phyloP scores from a whole-genome alignment of 2,113 vertebrate species.

The Calypte anna region DNA sequence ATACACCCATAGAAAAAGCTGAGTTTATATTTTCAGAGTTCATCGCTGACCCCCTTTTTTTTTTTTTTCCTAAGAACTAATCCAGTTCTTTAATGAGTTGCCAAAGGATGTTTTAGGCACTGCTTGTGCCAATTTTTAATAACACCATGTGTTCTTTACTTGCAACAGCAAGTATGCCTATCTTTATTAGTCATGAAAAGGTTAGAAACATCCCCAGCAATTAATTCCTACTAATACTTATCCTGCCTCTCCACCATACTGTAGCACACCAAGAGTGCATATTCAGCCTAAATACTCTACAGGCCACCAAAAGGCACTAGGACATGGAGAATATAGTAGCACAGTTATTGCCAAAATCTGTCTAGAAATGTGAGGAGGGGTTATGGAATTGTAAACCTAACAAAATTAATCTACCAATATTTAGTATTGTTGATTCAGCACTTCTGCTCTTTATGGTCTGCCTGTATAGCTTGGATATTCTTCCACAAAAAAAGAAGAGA shows the following conservation, averaged over 20 bases:
- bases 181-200: constrained; percentile 50
- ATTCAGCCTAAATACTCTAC: not conserved
- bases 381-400: not conserved
- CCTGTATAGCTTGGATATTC: not conserved
- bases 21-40: not conserved
- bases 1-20: constrained; percentile 3
- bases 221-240: constrained; percentile 18
- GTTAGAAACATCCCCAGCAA: constrained; percentile 34
- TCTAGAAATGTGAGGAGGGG: not conserved
- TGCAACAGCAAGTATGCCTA: constrained; percentile 53
- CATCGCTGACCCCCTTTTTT: not conserved
- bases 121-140: constrained; percentile 48
- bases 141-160: constrained; percentile 41
- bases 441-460: not conserved
- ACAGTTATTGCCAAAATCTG: not conserved
- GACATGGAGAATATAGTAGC: not conserved
- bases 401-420: not conserved
- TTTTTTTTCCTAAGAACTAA: not conserved
- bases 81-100: constrained; percentile 51
- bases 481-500: not conserved
- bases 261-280: not conserved
- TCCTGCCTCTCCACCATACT: not conserved
- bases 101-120: constrained; percentile 51
- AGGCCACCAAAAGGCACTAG: not conserved
- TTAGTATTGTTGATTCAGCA: not conserved